These are phyloP conservation scores for Patiria pectinifera DNA, from an alignment of 53 echinoderm and acorn worm genomes.

Conservation along the genomic window DNA sequence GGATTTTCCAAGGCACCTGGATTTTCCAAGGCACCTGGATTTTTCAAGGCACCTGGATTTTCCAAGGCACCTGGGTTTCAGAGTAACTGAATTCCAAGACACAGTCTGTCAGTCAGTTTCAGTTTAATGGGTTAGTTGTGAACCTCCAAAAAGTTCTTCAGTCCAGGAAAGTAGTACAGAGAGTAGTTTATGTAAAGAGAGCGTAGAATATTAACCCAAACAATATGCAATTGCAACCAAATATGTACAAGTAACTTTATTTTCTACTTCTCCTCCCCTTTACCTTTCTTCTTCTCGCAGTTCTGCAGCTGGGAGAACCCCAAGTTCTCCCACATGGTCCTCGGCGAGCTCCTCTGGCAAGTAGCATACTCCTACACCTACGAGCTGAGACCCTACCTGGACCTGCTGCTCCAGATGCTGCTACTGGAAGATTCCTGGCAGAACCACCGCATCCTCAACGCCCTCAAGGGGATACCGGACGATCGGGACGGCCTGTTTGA, in stretches of 20 bases:
- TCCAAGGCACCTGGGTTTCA: too few species aligned
- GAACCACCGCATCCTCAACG: constrained; percentile 96
- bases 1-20: too few species aligned
- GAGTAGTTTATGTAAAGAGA: neutral
- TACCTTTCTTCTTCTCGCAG: constrained; percentile 54
- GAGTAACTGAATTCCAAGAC: too few species aligned
- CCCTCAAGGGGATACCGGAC: constrained; percentile 98
- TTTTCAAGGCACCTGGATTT: too few species aligned
- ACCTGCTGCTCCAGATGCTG: constrained; percentile 92
- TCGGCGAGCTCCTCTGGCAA: constrained; percentile 98
- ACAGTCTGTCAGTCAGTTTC: too few species aligned
- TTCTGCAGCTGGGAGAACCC: constrained; percentile 99
- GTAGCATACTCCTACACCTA: constrained; percentile 99
- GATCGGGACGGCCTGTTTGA: constrained; percentile 98
- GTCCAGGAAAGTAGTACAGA: too few species aligned
- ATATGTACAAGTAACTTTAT: neutral
- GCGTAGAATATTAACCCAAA: neutral
- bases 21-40: too few species aligned
- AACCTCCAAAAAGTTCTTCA: too few species aligned
- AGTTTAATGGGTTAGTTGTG: too few species aligned
- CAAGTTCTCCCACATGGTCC: constrained; percentile 92
- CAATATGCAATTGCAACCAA: neutral
- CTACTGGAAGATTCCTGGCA: constrained; percentile 98
- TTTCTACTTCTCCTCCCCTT: neutral
- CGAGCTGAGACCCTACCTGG: constrained; percentile 96